Base-by-base conservation (phyloP, 2,113 vertebrate genomes). In the Euleptes europaea region DNA sequence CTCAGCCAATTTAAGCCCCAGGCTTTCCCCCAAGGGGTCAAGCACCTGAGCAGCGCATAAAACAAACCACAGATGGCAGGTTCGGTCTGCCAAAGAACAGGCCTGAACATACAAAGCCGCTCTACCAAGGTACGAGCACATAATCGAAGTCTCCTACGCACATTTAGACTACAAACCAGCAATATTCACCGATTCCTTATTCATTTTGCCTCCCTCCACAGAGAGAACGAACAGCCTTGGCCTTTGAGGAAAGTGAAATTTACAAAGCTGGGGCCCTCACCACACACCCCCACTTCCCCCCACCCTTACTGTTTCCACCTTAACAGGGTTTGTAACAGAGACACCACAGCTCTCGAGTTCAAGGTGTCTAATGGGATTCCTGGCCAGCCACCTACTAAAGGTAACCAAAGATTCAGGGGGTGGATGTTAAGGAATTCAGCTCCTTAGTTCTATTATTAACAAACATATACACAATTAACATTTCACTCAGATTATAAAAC, bases 301-400 rank as follows among this genome's bases (percentile, higher is more conserved):
- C 15, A 1, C 5, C 78, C 4, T 26, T 35, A 9, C 33, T 10
- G 9, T 33, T 92, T 82, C 28, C 26, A 85, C 57, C 71, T 28
- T 0, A 1, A 67, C 17, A 0, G 28, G 0, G 0, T 57, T 33
- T 0, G 0, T 7, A 1, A 12, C 31, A 9, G 21, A 57, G 40
- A 3, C 0, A 0, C 0, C 19, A 70, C 28, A 7, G 15, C 51
- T 17, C 31, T 13, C 33, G 66, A 33, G n/a, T 4, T 15, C 13
- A 35, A 33, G 60, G 13, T 4, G 9, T 47, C 28, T 5, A 21
- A 57, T 1, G 10, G 38, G 5, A 31, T 67, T 33, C 8, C 67
- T 35, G n/a, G 67, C 3, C 67, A 35, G 33, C 33, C 13, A 17
- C n/a, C 33, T 57, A 57, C 4, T 3, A 57, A 57, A 23, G 54